Evolutionary conservation across 2,797 vertebrate species (phyloP), one percentile per base, ranked within the genome.

Genomic region (Thalassophryne amazonica): DNA sequence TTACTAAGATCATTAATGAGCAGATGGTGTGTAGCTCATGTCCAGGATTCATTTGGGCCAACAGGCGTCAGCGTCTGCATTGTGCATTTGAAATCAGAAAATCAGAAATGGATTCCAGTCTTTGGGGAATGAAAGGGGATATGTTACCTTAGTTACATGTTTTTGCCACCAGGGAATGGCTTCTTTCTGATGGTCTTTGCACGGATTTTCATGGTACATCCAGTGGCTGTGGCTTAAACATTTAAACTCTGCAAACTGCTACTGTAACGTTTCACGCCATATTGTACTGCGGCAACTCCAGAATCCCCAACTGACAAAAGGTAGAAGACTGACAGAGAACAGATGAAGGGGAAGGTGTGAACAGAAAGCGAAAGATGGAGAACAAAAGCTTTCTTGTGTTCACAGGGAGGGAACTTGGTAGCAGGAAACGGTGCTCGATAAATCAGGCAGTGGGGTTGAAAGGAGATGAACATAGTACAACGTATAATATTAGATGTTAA

Each of bases 171-270:
- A n/a, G n/a, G n/a, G n/a, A n/a, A n/a, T n/a, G n/a, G n/a, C 13
- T 51, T 38, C 17, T 63, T 40, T 43, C 37, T 49, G 28, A 54
- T 45, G 16, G 31, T 60, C 34, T 43, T 13, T 47, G 40, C 38
- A 17, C 33, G 17, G 17, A 25, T 28, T 34, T 52, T 56, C 42
- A 47, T 21, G 33, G 20, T 35, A 53, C 41, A 50, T 47, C 42
- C 31, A 39, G 71, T 64, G 68, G 66, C 67, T 61, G 19, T 29
- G 35, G 37, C 42, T 69, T 64, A 63, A 72, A 67, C 51, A 42
- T 17, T 69, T 64, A 63, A 72, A 67, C 51, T 42, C 17, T 48
- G 43, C 55, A 67, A 46, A 63, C 54, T 67, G 73, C 53, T 59
- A 31, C 46, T 32, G 52, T 56, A 48, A 43, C 41, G 33, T 58